phyloP scores from a whole-genome alignment of 30 jellyfish, hydroid and myxozoan genomes.

The Aurelia coerulea region DNA sequence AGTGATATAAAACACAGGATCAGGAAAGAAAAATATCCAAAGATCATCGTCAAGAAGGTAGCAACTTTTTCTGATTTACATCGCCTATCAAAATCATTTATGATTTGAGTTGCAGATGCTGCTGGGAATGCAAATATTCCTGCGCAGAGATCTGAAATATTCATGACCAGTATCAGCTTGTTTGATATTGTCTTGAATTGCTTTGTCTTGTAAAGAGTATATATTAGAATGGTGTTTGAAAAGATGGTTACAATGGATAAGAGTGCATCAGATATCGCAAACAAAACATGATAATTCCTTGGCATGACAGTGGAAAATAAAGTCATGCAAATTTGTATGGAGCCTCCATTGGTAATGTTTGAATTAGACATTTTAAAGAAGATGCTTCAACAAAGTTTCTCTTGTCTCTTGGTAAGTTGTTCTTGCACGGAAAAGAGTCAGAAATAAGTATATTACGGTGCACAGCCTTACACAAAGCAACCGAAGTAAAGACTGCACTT shows the following conservation, averaged over 20 bases:
- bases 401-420: too few species aligned
- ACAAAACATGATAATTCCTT: too few species aligned
- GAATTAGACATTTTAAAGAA: too few species aligned
- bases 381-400: too few species aligned
- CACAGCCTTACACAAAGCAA: too few species aligned
- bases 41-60: slow-evolving; percentile 9
- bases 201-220: too few species aligned
- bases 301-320: too few species aligned
- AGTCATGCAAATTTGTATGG: too few species aligned
- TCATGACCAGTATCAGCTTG: slow-evolving; percentile 43
- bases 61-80: slow-evolving; percentile 8
- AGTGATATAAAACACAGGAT: slow-evolving; percentile 26
- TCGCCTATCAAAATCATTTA: slow-evolving; percentile 4
- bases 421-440: too few species aligned
- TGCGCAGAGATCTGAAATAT: slow-evolving; percentile 53
- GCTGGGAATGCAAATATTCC: slow-evolving; percentile 44
- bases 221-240: not conserved
- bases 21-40: slow-evolving; percentile 53
- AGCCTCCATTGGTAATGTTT: too few species aligned
- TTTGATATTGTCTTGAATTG: slow-evolving; percentile 16
- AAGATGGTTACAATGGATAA: slow-evolving; percentile 6
- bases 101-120: not conserved
- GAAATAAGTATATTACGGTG: too few species aligned
- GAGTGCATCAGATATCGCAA: not conserved
- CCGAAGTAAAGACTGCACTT: too few species aligned